Percentiles rank a stretch among this genome's conserved stretches.
Conservation (phyloP, 2,797 vertebrate species). For the Tauraco hartlaubi region DNA sequence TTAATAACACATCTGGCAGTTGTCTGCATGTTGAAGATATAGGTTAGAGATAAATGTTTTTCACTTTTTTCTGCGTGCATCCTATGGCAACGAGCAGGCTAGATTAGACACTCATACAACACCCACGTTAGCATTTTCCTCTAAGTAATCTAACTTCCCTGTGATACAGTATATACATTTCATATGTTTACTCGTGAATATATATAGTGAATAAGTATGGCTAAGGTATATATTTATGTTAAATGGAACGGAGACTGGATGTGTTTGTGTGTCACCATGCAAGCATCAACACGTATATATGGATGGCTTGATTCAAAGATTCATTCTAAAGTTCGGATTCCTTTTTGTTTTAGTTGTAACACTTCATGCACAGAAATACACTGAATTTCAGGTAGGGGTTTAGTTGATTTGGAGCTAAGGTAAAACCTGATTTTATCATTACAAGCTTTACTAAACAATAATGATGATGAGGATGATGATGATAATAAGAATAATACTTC, state of each 20-base stretch:
- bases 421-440: conserved; percentile 8
- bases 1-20: background rate
- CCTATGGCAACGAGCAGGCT: conserved; percentile 14
- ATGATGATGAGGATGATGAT: background rate
- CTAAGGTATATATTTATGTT: conserved; percentile 3
- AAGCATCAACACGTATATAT: background rate
- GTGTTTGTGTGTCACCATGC: background rate
- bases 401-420: conserved; percentile 26
- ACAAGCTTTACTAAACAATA: background rate
- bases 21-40: background rate
- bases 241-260: conserved; percentile 41
- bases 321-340: background rate
- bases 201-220: background rate
- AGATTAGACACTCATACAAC: conserved; percentile 69
- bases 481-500: background rate
- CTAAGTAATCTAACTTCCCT: conserved; percentile 12
- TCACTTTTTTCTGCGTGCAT: background rate
- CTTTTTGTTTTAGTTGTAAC: background rate
- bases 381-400: background rate
- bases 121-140: conserved; percentile 10
- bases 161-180: background rate
- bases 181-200: background rate
- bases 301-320: background rate
- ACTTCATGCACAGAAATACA: background rate
- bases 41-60: background rate